These are phyloP conservation scores for Parnassius smintheus DNA, from an alignment of 2,888 invertebrate species.

Conservation along the genomic window DNA sequence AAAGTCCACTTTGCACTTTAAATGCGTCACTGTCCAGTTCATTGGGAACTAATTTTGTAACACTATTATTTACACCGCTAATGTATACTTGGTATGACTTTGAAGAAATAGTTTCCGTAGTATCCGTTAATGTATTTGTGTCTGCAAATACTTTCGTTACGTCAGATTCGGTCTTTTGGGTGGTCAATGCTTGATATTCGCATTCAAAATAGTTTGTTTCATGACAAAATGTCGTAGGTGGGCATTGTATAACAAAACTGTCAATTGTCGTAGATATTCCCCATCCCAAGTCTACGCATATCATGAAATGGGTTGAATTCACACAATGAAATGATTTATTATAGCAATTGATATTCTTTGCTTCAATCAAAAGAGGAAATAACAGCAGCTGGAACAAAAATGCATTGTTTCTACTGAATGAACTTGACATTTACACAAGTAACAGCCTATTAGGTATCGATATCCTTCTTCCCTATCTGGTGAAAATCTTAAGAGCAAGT, in stretches of 20 bases:
- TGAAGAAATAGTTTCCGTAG: too few relatives aligned
- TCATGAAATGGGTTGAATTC: slow-evolving; percentile 71
- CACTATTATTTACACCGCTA: too few relatives aligned
- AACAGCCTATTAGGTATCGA: too few relatives aligned
- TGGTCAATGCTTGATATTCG: slow-evolving; percentile 48
- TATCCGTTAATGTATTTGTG: not conserved
- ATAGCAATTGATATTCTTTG: slow-evolving; percentile 62
- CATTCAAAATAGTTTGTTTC: slow-evolving; percentile 63
- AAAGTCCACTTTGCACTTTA: too few relatives aligned
- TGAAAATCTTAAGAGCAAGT: too few relatives aligned
- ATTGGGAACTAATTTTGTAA: too few relatives aligned
- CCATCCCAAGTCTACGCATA: slow-evolving; percentile 71
- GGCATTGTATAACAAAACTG: slow-evolving; percentile 62
- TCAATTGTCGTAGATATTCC: slow-evolving; percentile 66
- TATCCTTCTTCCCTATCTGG: too few relatives aligned
- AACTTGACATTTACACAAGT: too few relatives aligned
- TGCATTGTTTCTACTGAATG: not conserved
- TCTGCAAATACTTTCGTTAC: slow-evolving; percentile 4
- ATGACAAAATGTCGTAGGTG: slow-evolving; percentile 57
- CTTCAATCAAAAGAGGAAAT: slow-evolving; percentile 42
- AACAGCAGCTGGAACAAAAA: slow-evolving; percentile 51
- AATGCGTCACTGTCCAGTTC: too few relatives aligned
- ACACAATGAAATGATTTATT: slow-evolving; percentile 73
- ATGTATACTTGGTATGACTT: too few relatives aligned
- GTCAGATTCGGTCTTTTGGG: slow-evolving; percentile 31